Percentiles rank a stretch among this genome's conserved stretches.
These are phyloP conservation scores for Epistrophe eligans DNA, from an alignment of 2,888 invertebrate genomes.

Conservation along the genomic window DNA sequence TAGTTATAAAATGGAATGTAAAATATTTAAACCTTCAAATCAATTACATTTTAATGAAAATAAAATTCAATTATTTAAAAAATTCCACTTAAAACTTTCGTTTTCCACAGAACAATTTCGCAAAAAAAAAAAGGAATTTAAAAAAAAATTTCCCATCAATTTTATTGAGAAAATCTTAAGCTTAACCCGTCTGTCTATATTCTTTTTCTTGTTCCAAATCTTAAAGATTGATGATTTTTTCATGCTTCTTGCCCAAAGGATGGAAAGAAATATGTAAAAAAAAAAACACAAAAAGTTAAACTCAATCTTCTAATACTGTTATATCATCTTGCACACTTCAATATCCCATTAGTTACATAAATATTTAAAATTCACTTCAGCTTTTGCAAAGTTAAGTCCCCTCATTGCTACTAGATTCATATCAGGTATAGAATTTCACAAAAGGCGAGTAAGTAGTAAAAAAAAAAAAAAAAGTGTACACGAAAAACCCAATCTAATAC, in stretches of 20 bases:
- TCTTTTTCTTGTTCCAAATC: neutral
- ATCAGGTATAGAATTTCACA: constrained; percentile 22
- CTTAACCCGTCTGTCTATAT: constrained; percentile 15
- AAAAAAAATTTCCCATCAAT: constrained; percentile 1
- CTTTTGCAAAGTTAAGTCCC: constrained; percentile 18
- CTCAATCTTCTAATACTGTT: constrained; percentile 17
- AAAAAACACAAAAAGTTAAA: constrained; percentile 6
- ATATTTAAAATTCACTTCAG: constrained; percentile 65
- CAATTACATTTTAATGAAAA: neutral
- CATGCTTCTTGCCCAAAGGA: neutral
- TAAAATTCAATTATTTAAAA: neutral
- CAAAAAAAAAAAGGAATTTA: neutral
- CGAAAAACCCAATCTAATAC: constrained; percentile 9
- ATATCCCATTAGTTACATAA: constrained; percentile 50
- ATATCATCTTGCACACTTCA: constrained; percentile 51
- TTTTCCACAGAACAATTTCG: neutral
- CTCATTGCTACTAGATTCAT: constrained; percentile 22
- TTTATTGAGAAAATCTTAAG: constrained; percentile 6
- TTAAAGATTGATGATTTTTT: constrained; percentile 28
- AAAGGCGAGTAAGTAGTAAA: constrained; percentile 13
- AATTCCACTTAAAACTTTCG: neutral
- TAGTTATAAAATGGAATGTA: too few relatives aligned
- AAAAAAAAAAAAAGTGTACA: neutral
- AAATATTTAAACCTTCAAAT: too few relatives aligned
- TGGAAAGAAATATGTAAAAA: neutral